A percentile compares a stretch with the other conserved stretches of the same genome.
Evolutionary conservation across 2,797 vertebrate genomes (phyloP).

Genomic region (Anomalospiza imberbis): DNA sequence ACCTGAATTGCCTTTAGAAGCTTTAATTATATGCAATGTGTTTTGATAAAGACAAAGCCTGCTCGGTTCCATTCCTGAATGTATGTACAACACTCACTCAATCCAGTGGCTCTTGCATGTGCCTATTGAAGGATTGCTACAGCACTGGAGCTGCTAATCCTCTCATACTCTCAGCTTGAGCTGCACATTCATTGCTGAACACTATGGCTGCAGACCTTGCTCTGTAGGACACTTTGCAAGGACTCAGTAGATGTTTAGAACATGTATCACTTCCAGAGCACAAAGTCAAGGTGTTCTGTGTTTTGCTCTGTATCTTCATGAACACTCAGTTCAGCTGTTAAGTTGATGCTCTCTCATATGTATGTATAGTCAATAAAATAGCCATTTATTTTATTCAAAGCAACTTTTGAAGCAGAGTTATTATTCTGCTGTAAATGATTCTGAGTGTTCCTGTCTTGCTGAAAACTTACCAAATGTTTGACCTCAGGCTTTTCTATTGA

Average conservation of each 20-base stretch:
- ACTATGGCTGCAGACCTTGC: background rate
- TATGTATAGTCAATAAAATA: slow-evolving; percentile 38
- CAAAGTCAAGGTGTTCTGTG: background rate
- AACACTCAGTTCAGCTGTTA: background rate
- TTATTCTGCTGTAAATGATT: background rate
- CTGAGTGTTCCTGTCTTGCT: background rate
- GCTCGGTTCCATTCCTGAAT: background rate
- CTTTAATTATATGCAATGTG: background rate
- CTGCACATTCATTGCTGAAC: background rate
- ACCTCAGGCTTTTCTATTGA: slow-evolving; percentile 14
- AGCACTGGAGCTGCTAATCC: background rate
- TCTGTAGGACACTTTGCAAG: background rate
- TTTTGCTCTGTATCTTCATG: background rate
- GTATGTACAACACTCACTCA: background rate
- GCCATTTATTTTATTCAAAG: slow-evolving; percentile 20
- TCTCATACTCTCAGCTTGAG: background rate
- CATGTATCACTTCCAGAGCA: background rate
- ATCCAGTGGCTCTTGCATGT: background rate
- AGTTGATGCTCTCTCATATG: background rate
- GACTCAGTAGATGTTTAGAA: background rate
- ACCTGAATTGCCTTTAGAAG: background rate
- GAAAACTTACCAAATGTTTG: background rate
- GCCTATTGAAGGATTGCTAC: background rate
- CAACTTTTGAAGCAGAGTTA: slow-evolving; percentile 4
- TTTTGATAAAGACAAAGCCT: background rate